Percentiles rank a stretch among this genome's conserved stretches.
Conservation (phyloP, 2,113 vertebrate genomes). For the Ardeotis arabs region DNA sequence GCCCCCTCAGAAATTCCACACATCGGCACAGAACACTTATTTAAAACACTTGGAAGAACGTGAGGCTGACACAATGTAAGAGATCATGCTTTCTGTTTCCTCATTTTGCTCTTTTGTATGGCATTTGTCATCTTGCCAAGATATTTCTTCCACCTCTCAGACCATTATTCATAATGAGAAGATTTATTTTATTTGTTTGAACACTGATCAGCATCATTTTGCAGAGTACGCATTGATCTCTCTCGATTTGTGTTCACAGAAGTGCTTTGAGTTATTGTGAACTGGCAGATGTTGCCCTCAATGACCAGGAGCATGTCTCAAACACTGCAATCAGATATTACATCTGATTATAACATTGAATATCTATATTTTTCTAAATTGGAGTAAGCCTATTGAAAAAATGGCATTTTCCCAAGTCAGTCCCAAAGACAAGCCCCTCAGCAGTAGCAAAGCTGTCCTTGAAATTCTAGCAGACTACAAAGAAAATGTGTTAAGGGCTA, state of each 20-base stretch:
- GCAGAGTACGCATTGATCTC: background rate
- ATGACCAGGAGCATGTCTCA: background rate
- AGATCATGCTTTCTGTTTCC: background rate
- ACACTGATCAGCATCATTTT: background rate
- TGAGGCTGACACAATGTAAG: background rate
- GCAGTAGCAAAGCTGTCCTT: background rate
- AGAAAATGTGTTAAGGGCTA: background rate
- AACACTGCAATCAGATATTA: background rate
- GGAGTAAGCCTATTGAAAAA: background rate
- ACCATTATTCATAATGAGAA: background rate
- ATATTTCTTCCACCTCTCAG: background rate
- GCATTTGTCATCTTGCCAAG: background rate
- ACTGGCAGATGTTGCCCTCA: background rate
- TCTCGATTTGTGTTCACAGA: background rate
- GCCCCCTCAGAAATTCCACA: background rate
- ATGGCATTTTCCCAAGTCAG: background rate
- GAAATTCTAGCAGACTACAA: background rate
- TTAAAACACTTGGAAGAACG: constrained; percentile 46
- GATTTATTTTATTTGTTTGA: background rate
- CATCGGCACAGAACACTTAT: background rate
- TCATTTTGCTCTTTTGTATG: background rate
- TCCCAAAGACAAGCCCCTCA: background rate
- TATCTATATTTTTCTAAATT: background rate
- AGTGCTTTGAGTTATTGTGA: background rate
- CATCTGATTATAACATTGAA: background rate